These are phyloP conservation scores for Lasiommata megera DNA, from an alignment of 2,888 invertebrate genomes.

Conservation along the genomic window DNA sequence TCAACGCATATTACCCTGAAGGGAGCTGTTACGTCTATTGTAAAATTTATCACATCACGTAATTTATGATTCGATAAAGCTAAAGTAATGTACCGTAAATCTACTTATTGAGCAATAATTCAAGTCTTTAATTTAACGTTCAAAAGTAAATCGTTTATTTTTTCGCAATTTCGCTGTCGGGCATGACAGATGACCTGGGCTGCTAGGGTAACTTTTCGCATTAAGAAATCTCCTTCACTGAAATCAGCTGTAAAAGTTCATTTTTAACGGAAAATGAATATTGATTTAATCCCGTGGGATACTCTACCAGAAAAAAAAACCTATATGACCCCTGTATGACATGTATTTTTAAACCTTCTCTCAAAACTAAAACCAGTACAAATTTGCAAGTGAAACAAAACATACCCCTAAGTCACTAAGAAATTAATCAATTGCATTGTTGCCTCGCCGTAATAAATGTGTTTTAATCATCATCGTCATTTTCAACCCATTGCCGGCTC, in stretches of 20 bases:
- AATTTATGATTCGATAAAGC: conserved; percentile 9
- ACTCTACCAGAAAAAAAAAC: too few species aligned
- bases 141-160: background rate
- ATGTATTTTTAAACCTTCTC: too few species aligned
- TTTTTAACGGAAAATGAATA: background rate
- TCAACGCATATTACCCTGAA: background rate
- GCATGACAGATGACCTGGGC: background rate
- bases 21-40: conserved; percentile 4
- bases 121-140: conserved; percentile 1
- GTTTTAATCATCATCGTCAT: too few species aligned
- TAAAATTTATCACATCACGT: conserved; percentile 8
- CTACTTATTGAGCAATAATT: conserved; percentile 8
- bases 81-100: conserved; percentile 8
- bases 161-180: background rate
- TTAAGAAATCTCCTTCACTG: background rate
- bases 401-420: too few species aligned
- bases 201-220: background rate
- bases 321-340: too few species aligned
- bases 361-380: too few species aligned
- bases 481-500: too few species aligned
- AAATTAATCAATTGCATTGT: too few species aligned
- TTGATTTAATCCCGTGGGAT: too few species aligned
- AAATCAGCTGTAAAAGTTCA: background rate
- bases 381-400: too few species aligned
- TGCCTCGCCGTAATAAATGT: too few species aligned